Conservation (phyloP, 2,797 vertebrate genomes). For the Babyrousa celebensis region DNA sequence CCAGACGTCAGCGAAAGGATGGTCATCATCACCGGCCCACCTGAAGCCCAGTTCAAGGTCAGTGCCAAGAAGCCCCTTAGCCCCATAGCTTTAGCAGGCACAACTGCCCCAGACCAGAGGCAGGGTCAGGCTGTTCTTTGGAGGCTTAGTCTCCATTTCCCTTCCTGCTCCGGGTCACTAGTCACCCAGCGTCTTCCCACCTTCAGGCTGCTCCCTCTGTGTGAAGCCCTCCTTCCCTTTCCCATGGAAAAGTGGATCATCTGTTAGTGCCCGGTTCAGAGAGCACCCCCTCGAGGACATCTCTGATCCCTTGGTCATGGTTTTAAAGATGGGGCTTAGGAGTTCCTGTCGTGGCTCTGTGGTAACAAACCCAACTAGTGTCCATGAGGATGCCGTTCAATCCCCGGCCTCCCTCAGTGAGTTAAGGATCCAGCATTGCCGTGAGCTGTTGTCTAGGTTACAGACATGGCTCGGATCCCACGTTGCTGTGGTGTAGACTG, state of each 20-base stretch:
- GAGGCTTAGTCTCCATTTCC: neutral
- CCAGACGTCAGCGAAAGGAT: constrained; percentile 96
- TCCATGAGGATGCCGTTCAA: no score
- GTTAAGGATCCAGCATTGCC: no score
- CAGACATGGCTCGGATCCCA: no score
- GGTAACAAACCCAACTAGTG: no score
- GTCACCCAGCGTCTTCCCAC: neutral
- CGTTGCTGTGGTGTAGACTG: no score
- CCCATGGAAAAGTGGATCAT: neutral
- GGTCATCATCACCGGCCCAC: constrained; percentile 97
- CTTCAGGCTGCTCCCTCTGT: neutral
- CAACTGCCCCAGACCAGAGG: neutral
- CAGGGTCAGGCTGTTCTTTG: neutral
- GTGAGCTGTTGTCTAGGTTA: no score
- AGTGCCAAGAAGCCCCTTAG: constrained; percentile 55
- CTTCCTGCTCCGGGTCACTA: neutral
- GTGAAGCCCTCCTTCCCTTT: neutral
- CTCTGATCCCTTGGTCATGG: neutral
- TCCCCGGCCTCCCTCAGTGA: no score
- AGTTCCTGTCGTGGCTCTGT: no score
- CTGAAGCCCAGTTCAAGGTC: constrained; percentile 99
- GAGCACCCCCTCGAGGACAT: neutral
- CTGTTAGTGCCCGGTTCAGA: fast-evolving
- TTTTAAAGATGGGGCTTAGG: neutral
- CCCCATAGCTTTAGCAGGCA: neutral